Conservation (phyloP, 2,797 vertebrate genomes). For the Macropus fuliginosus region DNA sequence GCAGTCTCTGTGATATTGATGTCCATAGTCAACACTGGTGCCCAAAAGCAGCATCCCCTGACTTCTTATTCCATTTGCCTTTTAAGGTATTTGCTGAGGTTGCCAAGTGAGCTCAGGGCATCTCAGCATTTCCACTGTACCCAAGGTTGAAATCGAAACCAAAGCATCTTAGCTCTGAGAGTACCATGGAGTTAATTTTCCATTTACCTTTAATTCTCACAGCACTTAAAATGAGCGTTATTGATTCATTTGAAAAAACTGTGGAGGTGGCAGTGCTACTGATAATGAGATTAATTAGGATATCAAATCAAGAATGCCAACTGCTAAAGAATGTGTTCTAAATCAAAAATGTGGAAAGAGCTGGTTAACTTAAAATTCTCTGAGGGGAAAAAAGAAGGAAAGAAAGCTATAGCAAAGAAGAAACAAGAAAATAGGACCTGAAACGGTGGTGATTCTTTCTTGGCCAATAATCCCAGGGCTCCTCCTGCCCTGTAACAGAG, state of each 20-base stretch:
- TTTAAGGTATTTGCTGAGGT: neutral
- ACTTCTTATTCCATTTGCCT: neutral
- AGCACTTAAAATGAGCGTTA: constrained; percentile 1
- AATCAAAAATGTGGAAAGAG: constrained; percentile 46
- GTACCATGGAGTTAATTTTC: neutral
- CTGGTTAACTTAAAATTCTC: constrained; percentile 32
- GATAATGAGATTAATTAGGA: constrained; percentile 12
- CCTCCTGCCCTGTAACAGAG: neutral
- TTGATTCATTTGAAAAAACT: constrained; percentile 1
- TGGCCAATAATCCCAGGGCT: neutral
- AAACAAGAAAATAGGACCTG: constrained; percentile 14
- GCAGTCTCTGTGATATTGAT: neutral
- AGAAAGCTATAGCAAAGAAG: neutral
- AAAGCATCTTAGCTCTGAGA: neutral
- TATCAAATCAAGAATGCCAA: constrained; percentile 31
- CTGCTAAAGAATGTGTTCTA: constrained; percentile 32
- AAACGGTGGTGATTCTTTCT: constrained; percentile 2
- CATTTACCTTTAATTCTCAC: neutral
- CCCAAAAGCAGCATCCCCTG: neutral
- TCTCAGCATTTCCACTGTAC: neutral
- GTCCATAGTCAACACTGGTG: neutral
- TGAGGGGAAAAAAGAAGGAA: neutral
- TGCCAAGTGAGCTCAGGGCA: neutral
- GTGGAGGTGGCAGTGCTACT: constrained; percentile 1
- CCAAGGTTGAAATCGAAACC: neutral